phyloP scores from a whole-genome alignment of 2,797 vertebrate species.

The Threskiornis aethiopicus region DNA sequence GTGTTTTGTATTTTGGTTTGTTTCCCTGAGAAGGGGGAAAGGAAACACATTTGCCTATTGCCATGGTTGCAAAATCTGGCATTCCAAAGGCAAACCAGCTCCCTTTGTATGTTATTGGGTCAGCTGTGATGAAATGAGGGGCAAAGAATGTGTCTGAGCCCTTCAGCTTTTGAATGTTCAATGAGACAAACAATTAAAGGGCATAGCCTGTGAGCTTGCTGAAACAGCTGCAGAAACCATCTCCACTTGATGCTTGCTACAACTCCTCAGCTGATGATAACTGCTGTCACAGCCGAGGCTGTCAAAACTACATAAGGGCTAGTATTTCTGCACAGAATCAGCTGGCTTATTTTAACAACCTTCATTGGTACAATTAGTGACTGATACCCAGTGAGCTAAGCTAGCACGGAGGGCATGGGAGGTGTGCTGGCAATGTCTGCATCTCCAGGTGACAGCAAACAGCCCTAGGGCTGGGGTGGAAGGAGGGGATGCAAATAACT shows the following conservation, averaged over 20 bases:
- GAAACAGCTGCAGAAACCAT: not conserved
- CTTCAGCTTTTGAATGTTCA: not conserved
- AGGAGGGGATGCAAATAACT: not conserved
- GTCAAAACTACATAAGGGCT: not conserved
- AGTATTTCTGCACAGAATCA: not conserved
- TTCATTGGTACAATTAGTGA: not conserved
- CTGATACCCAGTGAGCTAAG: fast-evolving
- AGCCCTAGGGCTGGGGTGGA: not conserved
- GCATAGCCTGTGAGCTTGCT: not conserved
- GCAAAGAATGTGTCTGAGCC: not conserved
- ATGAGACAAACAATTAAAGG: not conserved
- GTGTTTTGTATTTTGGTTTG: not conserved
- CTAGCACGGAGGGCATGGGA: fast-evolving
- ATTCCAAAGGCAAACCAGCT: not conserved
- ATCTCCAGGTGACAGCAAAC: not conserved
- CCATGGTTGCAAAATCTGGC: not conserved
- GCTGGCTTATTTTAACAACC: not conserved
- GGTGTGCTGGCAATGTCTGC: not conserved
- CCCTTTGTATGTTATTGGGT: not conserved
- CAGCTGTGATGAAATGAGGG: not conserved
- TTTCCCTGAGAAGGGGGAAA: not conserved
- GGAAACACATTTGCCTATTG: not conserved
- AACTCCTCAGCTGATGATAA: not conserved
- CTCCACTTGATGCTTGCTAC: not conserved
- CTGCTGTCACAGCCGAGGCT: not conserved